A percentile compares a stretch with the other conserved stretches of the same genome.
Evolutionary conservation across 2,797 vertebrate genomes (phyloP).

Genomic region (Rhinichthys osculus): DNA sequence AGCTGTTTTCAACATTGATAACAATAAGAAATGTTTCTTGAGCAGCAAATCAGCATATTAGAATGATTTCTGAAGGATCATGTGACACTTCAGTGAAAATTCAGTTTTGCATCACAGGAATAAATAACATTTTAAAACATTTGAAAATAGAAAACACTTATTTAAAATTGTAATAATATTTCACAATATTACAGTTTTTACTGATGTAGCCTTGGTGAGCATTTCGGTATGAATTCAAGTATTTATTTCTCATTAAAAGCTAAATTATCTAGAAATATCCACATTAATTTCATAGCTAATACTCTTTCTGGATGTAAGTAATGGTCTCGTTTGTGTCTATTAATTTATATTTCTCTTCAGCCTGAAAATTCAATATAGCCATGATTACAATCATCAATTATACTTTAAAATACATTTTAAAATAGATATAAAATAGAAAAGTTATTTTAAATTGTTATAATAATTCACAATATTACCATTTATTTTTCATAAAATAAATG

Average conservation of each 20-base stretch:
- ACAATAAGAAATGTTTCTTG: neutral
- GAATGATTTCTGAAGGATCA: neutral
- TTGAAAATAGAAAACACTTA: neutral
- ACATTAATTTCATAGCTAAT: neutral
- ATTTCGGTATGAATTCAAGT: neutral
- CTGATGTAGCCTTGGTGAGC: neutral
- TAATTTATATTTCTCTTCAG: neutral
- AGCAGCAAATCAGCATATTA: neutral
- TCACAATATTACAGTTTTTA: neutral
- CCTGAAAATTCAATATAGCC: neutral
- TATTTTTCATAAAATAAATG: neutral
- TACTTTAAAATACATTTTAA: neutral
- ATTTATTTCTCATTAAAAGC: neutral
- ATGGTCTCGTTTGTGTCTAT: neutral
- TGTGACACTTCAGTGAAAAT: neutral
- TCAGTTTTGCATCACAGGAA: neutral
- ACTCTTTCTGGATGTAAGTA: neutral
- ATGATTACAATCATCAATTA: neutral
- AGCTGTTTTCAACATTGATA: neutral
- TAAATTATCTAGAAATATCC: neutral
- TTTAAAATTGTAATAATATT: neutral
- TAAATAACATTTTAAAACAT: neutral
- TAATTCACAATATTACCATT: neutral
- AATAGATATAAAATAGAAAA: neutral
- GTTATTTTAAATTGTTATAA: neutral